Percentiles rank a stretch among this genome's conserved stretches.
These are phyloP conservation scores for Climacteris rufus DNA, from an alignment of 2,113 vertebrate species.

Conservation along the genomic window DNA sequence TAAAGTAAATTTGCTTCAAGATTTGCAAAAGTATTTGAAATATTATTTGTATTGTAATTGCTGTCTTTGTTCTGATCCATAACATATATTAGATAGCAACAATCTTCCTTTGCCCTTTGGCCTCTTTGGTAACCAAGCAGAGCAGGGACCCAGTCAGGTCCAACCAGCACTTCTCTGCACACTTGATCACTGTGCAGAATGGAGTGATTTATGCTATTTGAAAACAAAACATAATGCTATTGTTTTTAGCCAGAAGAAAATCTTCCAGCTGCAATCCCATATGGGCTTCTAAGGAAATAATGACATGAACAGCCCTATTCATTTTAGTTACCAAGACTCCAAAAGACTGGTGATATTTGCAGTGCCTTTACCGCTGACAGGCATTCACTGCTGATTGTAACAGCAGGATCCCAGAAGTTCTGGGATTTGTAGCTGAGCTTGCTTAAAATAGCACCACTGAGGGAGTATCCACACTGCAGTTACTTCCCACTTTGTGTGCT, in stretches of 20 bases:
- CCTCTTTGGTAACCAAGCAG: background rate
- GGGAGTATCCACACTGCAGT: background rate
- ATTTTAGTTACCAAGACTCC: background rate
- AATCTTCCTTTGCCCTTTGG: background rate
- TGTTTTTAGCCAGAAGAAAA: background rate
- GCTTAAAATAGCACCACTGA: constrained; percentile 9
- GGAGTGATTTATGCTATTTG: background rate
- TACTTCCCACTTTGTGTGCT: background rate
- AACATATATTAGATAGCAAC: background rate
- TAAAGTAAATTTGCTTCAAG: background rate
- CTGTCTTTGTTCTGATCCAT: background rate
- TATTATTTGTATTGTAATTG: background rate
- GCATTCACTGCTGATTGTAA: background rate
- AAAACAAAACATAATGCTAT: constrained; percentile 24
- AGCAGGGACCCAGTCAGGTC: background rate
- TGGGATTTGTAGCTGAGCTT: background rate
- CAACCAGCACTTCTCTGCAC: background rate
- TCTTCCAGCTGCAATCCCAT: constrained; percentile 24
- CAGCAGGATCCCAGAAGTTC: background rate
- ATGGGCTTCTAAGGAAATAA: constrained; percentile 16
- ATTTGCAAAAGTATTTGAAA: background rate
- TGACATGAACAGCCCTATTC: constrained; percentile 10
- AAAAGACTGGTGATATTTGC: background rate
- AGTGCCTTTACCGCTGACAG: background rate
- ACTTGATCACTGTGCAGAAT: background rate